phyloP scores from a whole-genome alignment of 2,113 vertebrate species.

The Mesitornis unicolor region DNA sequence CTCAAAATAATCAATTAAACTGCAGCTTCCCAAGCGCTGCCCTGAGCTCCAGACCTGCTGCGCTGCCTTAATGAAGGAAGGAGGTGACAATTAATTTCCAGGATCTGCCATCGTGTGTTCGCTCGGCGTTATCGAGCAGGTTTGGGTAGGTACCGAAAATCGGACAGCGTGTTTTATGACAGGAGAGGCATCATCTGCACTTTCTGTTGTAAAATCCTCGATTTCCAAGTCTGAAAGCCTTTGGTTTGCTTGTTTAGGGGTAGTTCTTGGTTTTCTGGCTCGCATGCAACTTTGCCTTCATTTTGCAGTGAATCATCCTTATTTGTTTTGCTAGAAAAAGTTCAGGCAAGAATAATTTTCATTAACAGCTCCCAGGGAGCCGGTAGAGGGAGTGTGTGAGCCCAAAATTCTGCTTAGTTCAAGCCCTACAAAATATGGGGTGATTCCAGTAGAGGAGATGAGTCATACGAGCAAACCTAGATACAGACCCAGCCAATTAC shows the following conservation, averaged over 20 bases:
- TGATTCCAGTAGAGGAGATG: not conserved
- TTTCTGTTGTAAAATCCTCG: not conserved
- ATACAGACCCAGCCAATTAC: accelerated
- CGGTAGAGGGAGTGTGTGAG: slow-evolving; percentile 42
- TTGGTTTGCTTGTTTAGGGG: not conserved
- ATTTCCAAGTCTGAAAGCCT: not conserved
- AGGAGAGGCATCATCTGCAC: not conserved
- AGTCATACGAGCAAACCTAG: not conserved
- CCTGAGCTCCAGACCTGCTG: not conserved
- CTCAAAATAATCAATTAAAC: not conserved
- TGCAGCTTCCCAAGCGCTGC: not conserved
- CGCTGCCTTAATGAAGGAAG: accelerated
- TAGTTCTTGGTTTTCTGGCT: accelerated
- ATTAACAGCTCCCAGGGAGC: not conserved
- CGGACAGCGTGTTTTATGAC: accelerated
- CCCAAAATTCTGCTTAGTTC: accelerated
- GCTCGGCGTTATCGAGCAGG: accelerated
- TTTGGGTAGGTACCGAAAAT: not conserved
- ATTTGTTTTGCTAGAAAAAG: not conserved
- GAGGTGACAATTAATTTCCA: not conserved
- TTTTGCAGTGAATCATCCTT: not conserved
- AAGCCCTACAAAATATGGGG: accelerated
- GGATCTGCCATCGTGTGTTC: not conserved
- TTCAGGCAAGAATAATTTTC: not conserved
- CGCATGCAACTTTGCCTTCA: accelerated